Conservation (phyloP, 2,113 vertebrate genomes). For the Ahaetulla prasina region DNA sequence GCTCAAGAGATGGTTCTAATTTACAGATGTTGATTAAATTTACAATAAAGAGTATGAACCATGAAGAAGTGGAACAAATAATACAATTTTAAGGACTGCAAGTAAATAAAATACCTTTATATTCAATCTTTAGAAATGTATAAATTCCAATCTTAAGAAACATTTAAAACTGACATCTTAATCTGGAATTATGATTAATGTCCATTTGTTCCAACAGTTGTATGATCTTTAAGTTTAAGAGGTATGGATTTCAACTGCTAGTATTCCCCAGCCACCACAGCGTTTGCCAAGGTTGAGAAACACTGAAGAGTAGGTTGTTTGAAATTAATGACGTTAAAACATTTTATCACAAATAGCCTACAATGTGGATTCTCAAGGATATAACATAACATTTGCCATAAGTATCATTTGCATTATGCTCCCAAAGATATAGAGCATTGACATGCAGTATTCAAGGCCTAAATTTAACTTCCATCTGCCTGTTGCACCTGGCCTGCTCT, state of each 20-base stretch:
- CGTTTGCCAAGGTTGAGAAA: not conserved
- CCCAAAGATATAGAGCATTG: not conserved
- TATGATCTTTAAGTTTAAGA: not conserved
- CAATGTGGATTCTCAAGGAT: not conserved
- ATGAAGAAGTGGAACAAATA: not conserved
- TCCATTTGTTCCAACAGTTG: not conserved
- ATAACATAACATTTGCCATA: not conserved
- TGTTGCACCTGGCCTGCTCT: not conserved
- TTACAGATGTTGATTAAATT: not conserved
- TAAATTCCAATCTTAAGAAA: not conserved
- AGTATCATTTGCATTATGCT: not conserved
- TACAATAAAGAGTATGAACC: not conserved
- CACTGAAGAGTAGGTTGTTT: not conserved
- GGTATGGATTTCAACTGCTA: not conserved
- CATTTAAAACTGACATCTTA: not conserved
- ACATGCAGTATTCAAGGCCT: not conserved
- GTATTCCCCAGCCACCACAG: too few species aligned
- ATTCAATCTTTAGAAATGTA: not conserved
- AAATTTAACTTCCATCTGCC: not conserved
- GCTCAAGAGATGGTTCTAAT: not conserved
- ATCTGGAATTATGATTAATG: not conserved
- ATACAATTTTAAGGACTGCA: not conserved
- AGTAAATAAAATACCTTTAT: not conserved
- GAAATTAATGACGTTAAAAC: not conserved
- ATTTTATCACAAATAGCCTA: not conserved